Base-by-base conservation (phyloP, 2,888 invertebrate species). In the Molorchus minor region DNA sequence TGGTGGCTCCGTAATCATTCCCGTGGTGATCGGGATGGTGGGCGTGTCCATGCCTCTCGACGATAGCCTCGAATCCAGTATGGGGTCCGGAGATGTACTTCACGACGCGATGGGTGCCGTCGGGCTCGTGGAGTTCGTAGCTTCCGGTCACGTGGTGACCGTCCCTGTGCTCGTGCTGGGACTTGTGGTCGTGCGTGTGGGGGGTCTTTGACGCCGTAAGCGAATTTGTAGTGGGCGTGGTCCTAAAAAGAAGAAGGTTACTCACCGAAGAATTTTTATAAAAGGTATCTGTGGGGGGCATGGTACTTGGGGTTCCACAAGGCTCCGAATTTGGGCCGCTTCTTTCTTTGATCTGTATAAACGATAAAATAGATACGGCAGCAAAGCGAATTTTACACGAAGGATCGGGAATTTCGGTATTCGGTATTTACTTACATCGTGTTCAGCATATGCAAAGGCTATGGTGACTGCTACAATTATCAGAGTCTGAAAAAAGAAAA, bases 201-300 rank as follows among this genome's bases (percentile, higher is more conserved):
- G 76, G n/a, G 73, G 61, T 80, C 80, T 36, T 75, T 67, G 8
- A 80, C 79, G 2, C 78, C 79, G 57, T 80, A 80, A 36, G 74
- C 75, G 62, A 75, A 80, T 57, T 75, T 70, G 63, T 80, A 80
- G 21, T 70, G 62, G 25, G 71, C 57, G 59, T 75, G 74, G 47
- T 40, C 41, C 40, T 52, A 36, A 2, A 17, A 15, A 21, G 4
- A 15, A 30, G 17, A 46, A 25, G 8, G 8, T 7, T 8, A 7
- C 5, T 25, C 8, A 25, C 8, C n/a, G n/a, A n/a, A n/a, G n/a
- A n/a, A n/a, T n/a, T n/a, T n/a, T n/a, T n/a, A n/a, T n/a, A n/a
- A n/a, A n/a, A n/a, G n/a, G n/a, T n/a, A n/a, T n/a, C n/a, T n/a
- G n/a, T n/a, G n/a, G n/a, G n/a, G n/a, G n/a, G n/a, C n/a, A n/a